Evolutionary conservation across 1,140 invertebrate genomes (phyloP), one percentile per base, ranked within the genome.

Genomic region (Lanistes nyassanus): DNA sequence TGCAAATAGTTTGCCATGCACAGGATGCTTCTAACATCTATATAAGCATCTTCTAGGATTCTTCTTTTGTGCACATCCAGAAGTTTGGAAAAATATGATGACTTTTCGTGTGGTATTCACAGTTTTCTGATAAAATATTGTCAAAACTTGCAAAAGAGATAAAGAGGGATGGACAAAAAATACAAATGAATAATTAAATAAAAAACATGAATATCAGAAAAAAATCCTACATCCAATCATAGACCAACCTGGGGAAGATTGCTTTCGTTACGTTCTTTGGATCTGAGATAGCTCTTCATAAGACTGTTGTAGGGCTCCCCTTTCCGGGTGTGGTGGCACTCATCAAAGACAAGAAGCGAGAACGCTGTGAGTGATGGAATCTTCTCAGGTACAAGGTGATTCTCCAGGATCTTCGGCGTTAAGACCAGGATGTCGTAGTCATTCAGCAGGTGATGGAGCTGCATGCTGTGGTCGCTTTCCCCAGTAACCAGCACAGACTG

Each of bases 311-410:
- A 89, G 0, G 87, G 83, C 67, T 86, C 84, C 16, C 83, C 81
- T 60, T 87, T 87, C 13, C 75, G 76, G 13, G 87, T 86, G 60
- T 89, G 87, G 66, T 90, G 88, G 71, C 88, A 90, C 73, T 90
- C 88, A 66, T 90, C 88, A 56, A 88, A 79, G 21, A 88, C 79
- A n/a, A 88, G 58, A 36, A 88, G 72, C 4, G 82, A 76, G 66
- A 88, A 82, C 2, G 76, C 76, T 11, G 42, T 55, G 2, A 86
- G 51, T 2, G 67, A 71, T 7, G 55, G 51, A 7, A 83, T 76
- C n/a, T 78, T 67, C 31, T 80, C 56, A 9, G 60, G 73, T 0
- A 75, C 71, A 34, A 87, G 68, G 64, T 80, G 82, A 72, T 87
- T 85, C n/a, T 84, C 47, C 36, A 87, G 75, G 16, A 85, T 85